Evolutionary conservation across 2,888 invertebrate species (phyloP), one percentile per base, ranked within the genome.

Genomic region (Urechis unicinctus): DNA sequence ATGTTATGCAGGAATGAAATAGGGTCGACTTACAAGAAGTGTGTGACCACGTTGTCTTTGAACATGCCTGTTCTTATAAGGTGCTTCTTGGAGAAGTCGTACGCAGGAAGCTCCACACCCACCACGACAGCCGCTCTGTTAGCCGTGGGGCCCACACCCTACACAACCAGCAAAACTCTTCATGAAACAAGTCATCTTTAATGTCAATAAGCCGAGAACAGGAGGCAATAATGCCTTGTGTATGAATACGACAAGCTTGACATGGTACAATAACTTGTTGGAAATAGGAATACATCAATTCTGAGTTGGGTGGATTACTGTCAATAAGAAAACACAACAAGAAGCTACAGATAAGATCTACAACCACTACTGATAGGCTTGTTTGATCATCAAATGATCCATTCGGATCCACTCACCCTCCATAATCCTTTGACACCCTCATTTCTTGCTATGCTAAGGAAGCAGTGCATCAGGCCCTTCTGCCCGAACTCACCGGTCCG

Each of bases 101-200:
- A 95, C 46, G 88, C 89, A 42, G 94, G 94, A 72, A 95, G 82
- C 81, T 94, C 94, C 47, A 94, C 93, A 17, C 91, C 93, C 43
- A 92, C 92, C 72, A 94, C 91, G 43, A 93, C 85, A 13, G 90
- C 92, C 36, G 95, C 94, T 72, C 95, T 83, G 81, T 94, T 94
- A 51, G 91, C 88, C 52, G 94, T 95, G 21, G 94, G 89, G 26
- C 87, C 88, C 59, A 92, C 93, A 61, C 94, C 94, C 85, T 91
- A 80, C 49, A 79, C 75, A 36, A 9, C 29, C 13, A 17, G 17
- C 36, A 36, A 13, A 36, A 36, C 36, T 36, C 9, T 17, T 13
- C 9, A 9, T 36, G 36, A 9, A 36, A 9, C 36, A 36, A 9
- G 36, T 13, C 9, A 36, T 36, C n/a, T n/a, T n/a, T n/a, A n/a